Evolutionary conservation across 2,113 vertebrate species (phyloP), one percentile per base, ranked within the genome.

Genomic region (Tragulus kanchil): DNA sequence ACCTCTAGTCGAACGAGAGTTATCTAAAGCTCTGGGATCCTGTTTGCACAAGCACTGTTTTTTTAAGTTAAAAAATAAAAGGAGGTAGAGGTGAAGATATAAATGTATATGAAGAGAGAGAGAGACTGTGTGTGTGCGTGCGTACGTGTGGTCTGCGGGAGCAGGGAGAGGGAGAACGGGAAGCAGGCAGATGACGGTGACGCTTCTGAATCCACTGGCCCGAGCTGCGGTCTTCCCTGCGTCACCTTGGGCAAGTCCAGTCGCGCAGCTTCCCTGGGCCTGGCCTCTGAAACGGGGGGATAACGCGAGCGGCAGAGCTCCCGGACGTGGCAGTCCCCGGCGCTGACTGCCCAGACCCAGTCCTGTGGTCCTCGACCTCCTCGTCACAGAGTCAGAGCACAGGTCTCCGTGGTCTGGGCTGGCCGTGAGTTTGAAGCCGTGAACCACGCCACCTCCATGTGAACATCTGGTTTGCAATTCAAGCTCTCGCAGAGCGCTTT

Each of bases 91-190:
- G 12, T 6, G 2, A 69, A 82, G 45, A 75, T 21, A 42, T 36
- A 36, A 36, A 1, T 17, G 6, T 15, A 3, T 54, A 3, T 56
- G 36, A 48, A 61, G 9, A 56, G 36, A 2, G 13, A 36, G 36
- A 36, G 36, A 36, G 36, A 36, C 16, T 52, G 48, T 45, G 65
- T 26, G 50, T 31, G 11, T 67, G 59, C 2, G 17, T 11, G 21
- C 16, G 16, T 19, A 16, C 36, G 31, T 58, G 56, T 7, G 28
- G 59, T 45, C 28, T 19, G 9, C 23, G 42, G 15, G 8, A 62
- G 56, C 10, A 56, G n/a, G 50, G 8, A 79, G 8, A 21, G 31
- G 28, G 28, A 58, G 3, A 28, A 52, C 0, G 3, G 1, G 0
- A n/a, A n/a, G 14, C n/a, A 84, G 65, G 26, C 61, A 52, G 61